Base-by-base conservation (phyloP, 2,888 invertebrate species). In the Drymonia ruficornis region DNA sequence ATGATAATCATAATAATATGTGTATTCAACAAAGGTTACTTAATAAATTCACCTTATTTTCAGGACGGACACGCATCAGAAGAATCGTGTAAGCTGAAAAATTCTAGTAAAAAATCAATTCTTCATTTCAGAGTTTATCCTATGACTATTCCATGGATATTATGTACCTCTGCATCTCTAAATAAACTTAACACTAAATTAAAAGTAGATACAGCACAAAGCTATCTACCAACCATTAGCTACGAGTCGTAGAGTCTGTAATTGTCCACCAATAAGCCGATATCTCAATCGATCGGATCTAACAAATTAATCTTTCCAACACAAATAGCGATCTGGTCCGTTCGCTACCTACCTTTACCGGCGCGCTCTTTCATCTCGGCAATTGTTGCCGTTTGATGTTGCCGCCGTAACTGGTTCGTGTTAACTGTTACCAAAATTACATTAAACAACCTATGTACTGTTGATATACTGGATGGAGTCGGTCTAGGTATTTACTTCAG, bases 321-420 rank as follows among this genome's bases (percentile, higher is more conserved):
- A 63, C 61, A 67, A 59, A 59, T 59, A 60, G 60, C 63, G 56
- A 65, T 65, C 65, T 70, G 2, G 13, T 12, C 52, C 65, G 55
- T 62, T 74, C 69, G 65, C 73, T 63, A 68, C 74, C 70, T 66
- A 63, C 59, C 65, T 67, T 69, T 68, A 75, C 74, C 72, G 72
- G 70, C 64, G 52, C 29, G 59, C 50, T 59, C 80, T 89, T 87
- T 88, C 86, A 89, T 84, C 78, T 79, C 65, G 65, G 67, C 82
- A 70, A 77, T 76, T 69, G 78, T 71, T 46, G 50, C 57, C 59
- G 53, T 66, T 60, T 65, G 65, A 66, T 66, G 63, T 63, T 49
- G 60, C 65, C 70, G 70, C 61, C 61, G 67, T 60, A 64, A 74
- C 86, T 86, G 87, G 78, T 82, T 86, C 78, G 73, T 81, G 87